These are phyloP conservation scores for Argyra leucocephala DNA, from an alignment of 2,888 invertebrate species.

Conservation along the genomic window DNA sequence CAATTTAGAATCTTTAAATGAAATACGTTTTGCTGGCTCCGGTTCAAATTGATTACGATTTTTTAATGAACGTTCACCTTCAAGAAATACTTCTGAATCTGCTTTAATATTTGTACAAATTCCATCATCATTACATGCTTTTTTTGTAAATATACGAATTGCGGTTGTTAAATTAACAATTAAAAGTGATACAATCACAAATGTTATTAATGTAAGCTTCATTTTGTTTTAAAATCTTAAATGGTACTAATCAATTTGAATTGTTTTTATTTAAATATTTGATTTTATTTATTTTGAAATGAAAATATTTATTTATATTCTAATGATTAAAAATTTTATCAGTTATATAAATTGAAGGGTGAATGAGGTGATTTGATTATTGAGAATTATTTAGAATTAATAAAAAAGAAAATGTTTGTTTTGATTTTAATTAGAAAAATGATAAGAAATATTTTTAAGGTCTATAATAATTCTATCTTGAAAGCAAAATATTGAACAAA, in stretches of 20 bases:
- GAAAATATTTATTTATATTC: not conserved
- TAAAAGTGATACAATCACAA: not conserved
- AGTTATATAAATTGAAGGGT: not conserved
- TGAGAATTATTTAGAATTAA: too few species aligned
- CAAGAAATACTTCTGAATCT: not conserved
- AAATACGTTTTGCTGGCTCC: not conserved
- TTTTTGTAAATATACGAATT: not conserved
- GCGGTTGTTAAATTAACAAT: not conserved
- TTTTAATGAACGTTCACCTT: not conserved
- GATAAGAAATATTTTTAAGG: too few species aligned
- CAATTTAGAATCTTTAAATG: not conserved
- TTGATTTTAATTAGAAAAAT: too few species aligned
- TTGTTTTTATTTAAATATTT: not conserved
- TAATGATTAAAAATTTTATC: not conserved
- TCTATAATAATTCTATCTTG: too few species aligned
- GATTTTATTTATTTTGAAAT: not conserved
- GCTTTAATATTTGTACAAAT: not conserved
- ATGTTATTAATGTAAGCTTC: not conserved
- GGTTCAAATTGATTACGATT: not conserved
- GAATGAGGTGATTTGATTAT: not conserved
- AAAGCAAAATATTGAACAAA: too few species aligned
- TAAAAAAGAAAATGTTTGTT: too few species aligned
- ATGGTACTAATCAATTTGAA: not conserved
- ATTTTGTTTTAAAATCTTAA: not conserved
- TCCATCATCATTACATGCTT: not conserved